Evolutionary conservation across 2,888 invertebrate species (phyloP), one percentile per base, ranked within the genome.

Genomic region (Nemotelus nigrinus): DNA sequence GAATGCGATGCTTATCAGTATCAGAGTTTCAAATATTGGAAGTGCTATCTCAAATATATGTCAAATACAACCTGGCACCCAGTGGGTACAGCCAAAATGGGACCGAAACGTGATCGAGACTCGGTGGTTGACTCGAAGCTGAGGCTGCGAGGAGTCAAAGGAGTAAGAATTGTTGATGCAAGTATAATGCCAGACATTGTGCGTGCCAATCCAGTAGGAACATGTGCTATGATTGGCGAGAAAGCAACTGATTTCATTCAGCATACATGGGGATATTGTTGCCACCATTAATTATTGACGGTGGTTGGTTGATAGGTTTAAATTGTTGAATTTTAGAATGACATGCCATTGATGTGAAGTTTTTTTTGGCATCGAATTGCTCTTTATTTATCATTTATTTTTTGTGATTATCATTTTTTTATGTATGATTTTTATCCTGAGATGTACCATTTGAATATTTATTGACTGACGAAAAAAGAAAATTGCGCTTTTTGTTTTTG

Each of bases 21-120:
- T 7, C 79, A 83, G 2, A 84, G 81, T 2, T 83, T 82, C 3
- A 93, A 93, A 68, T 96, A 95, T 83, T 95, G 96, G 95, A 94
- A 94, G 82, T 96, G 96, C 83, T 91, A 93, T 80, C 89, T 95
- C 45, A 89, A 94, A 47, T 94, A 96, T 83, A 93, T 93, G 83
- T 89, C 90, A 1, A 92, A 92, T 81, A 95, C 95, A 0, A 89
- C 94, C 58, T 94, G 93, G 82, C 94, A 94, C 86, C 93, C 93
- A 0, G 90, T 90, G 2, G 90, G 93, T 67, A 90, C 91, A 0
- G 88, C 88, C 0, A 91, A 89, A 84, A 92, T 92, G 92, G 92
- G 92, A 2, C 88, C 90, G 0, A 82, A 82, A 2, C 82, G 78
- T 4, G 89, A 89, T 81, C 82, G 84, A 48, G 80, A 84, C 0